Conservation (phyloP, 2,888 invertebrate genomes). For the Synanthedon myopaeformis region DNA sequence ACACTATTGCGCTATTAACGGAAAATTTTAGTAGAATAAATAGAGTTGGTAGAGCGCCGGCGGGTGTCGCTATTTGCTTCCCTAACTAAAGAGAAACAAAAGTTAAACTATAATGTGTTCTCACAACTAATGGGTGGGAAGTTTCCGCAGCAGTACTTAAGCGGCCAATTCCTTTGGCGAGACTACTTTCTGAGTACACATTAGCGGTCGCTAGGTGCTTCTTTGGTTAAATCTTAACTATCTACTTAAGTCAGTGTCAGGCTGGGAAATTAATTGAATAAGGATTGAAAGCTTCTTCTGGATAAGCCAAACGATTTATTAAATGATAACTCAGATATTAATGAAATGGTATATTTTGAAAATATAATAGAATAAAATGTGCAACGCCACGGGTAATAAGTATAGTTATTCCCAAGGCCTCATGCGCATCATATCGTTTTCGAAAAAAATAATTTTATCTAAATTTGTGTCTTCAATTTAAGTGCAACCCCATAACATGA, state of each 20-base stretch:
- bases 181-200: constrained; percentile 63
- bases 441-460: too few species aligned
- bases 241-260: constrained; percentile 60
- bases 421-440: too few species aligned
- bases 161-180: constrained; percentile 54
- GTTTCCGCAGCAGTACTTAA: constrained; percentile 57
- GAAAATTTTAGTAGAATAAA: not conserved
- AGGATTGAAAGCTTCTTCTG: too few species aligned
- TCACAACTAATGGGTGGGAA: constrained; percentile 59
- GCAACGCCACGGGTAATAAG: too few species aligned
- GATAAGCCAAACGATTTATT: too few species aligned
- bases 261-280: constrained; percentile 14
- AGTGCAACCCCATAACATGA: too few species aligned
- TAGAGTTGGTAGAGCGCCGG: not conserved
- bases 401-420: too few species aligned
- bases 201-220: constrained; percentile 49
- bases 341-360: too few species aligned
- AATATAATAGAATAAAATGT: too few species aligned
- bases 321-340: too few species aligned
- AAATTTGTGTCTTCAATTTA: too few species aligned
- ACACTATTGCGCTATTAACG: not conserved
- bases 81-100: constrained; percentile 1
- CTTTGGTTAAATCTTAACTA: constrained; percentile 60
- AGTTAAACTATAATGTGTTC: constrained; percentile 43
- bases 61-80: not conserved